Evolutionary conservation across 92 coral and sea anemone species (phyloP).

Genomic region (Micromussa lordhowensis): DNA sequence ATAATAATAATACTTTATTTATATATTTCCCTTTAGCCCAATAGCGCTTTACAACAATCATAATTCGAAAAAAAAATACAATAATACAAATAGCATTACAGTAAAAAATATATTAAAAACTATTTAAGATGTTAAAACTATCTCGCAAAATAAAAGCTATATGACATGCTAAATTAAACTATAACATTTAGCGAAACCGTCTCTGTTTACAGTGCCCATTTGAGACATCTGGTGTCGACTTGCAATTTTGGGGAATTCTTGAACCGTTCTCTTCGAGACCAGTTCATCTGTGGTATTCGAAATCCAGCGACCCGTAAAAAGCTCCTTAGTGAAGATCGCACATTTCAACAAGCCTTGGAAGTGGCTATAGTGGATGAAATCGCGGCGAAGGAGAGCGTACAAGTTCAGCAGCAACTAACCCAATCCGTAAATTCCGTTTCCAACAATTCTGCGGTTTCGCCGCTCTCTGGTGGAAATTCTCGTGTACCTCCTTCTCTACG

Average conservation of each 20-base stretch:
- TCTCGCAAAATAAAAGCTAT: no score
- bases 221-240: slow-evolving; percentile 60
- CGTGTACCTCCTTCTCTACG: not conserved
- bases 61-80: no score
- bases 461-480: slow-evolving; percentile 16
- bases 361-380: slow-evolving; percentile 54
- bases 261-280: slow-evolving; percentile 61
- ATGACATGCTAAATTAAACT: no score
- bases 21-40: no score
- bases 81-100: no score
- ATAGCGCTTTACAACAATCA: no score
- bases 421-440: not conserved
- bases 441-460: not conserved
- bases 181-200: slow-evolving; percentile 56
- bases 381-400: slow-evolving; percentile 53
- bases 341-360: slow-evolving; percentile 43
- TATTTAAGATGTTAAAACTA: no score
- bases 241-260: slow-evolving; percentile 63
- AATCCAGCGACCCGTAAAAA: slow-evolving; percentile 63
- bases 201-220: slow-evolving; percentile 56
- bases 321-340: slow-evolving; percentile 52
- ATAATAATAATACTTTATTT: no score
- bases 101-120: no score
- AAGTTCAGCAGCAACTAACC: not conserved
- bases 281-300: slow-evolving; percentile 60